Evolutionary conservation across 2,888 invertebrate genomes (phyloP), one percentile per base, ranked within the genome.

Genomic region (Celastrina argiolus): DNA sequence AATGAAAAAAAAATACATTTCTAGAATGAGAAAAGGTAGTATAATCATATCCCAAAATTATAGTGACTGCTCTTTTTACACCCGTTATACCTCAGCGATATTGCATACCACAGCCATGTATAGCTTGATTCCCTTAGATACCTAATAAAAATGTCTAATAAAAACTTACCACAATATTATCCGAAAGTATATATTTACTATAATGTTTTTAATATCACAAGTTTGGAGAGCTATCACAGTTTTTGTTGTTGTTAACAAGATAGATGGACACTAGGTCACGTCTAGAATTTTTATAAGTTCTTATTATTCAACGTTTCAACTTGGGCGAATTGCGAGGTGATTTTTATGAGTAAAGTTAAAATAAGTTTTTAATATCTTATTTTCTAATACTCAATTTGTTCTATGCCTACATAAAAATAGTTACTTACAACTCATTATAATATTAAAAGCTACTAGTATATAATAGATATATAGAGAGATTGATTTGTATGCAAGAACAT

Each of bases 221-320:
- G 51, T 58, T 58, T 58, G 31, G 31, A 58, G 28, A 31, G 16
- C 58, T 58, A 31, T 58, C 31, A 58, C 16, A 58, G n/a, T 58
- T 58, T 58, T 58, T 58, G 31, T 31, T 31, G 58, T 58, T 58
- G 58, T n/a, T 16, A 31, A 58, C 31, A 28, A 58, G 74, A 73
- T 74, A 79, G 79, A 80, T 71, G 78, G 75, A 75, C 68, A 67
- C 68, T 67, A 73, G 74, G 78, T 76, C 77, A 73, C 74, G 76
- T 76, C 76, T 80, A 78, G 79, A 81, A 84, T 86, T 84, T 85
- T 84, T 83, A 85, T 80, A 77, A 82, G 77, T 78, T 75, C 76
- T 81, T 80, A 76, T 76, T 75, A 80, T 81, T 81, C 79, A 76
- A 71, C 72, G 69, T 71, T 68, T 70, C 71, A 77, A 78, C 75